phyloP scores from a whole-genome alignment of 2,888 invertebrate genomes.

The Polyommatus iphigenia region DNA sequence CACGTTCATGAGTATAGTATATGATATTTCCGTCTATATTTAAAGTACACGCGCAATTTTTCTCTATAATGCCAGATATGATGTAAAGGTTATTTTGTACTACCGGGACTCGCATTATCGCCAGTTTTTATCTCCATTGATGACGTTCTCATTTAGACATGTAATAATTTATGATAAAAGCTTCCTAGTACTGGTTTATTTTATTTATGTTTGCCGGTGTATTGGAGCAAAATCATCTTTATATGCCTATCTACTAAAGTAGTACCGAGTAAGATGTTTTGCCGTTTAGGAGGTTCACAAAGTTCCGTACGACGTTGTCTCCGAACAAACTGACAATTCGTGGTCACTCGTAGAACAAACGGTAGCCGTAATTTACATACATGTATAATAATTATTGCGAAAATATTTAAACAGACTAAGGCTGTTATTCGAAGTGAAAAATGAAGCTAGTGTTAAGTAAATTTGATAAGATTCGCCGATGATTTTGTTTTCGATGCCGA shows the following conservation, averaged over 20 bases:
- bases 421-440: conserved; percentile 30
- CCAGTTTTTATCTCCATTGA: conserved; percentile 19
- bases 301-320: neutral
- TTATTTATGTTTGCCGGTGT: conserved; percentile 12
- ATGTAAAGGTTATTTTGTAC: conserved; percentile 30
- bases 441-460: conserved; percentile 29
- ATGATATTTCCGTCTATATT: conserved; percentile 27
- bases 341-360: conserved; percentile 12
- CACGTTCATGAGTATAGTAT: neutral
- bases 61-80: conserved; percentile 27
- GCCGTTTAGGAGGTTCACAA: conserved; percentile 16
- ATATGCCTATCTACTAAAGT: conserved; percentile 19
- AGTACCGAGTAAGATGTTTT: conserved; percentile 10
- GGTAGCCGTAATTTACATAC: conserved; percentile 20
- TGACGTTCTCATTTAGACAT: conserved; percentile 8
- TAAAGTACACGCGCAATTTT: conserved; percentile 29
- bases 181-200: conserved; percentile 8
- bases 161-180: conserved; percentile 5
- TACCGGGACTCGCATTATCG: conserved; percentile 28
- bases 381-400: conserved; percentile 21
- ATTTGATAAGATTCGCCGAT: conserved; percentile 12
- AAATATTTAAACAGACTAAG: conserved; percentile 31
- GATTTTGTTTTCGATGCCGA: neutral
- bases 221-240: conserved; percentile 26
- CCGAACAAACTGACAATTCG: neutral